Conservation (phyloP, 2,797 vertebrate species). For the Pseudomugil tenellus region DNA sequence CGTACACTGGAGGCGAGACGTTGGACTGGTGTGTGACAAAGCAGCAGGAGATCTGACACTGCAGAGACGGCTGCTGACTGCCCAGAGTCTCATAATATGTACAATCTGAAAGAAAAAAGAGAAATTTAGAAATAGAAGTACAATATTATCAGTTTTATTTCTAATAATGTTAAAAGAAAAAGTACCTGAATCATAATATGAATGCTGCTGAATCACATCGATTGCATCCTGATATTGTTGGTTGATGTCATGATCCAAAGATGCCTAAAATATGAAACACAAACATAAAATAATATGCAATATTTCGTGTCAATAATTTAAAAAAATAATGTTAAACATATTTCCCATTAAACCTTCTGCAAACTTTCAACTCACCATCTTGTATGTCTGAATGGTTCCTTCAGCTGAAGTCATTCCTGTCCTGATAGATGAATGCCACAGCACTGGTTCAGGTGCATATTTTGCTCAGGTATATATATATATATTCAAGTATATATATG, state of each 20-base stretch:
- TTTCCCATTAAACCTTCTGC: no score
- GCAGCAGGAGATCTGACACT: slow-evolving; percentile 81
- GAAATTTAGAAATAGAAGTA: neutral
- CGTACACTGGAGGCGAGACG: slow-evolving; percentile 66
- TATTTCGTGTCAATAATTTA: no score
- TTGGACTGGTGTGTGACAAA: slow-evolving; percentile 75
- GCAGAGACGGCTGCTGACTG: slow-evolving; percentile 74
- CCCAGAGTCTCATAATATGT: slow-evolving; percentile 83
- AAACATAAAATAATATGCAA: no score
- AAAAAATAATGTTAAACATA: no score
- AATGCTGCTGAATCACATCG: slow-evolving; percentile 91
- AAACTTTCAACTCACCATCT: slow-evolving; percentile 86
- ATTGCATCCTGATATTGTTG: slow-evolving; percentile 95
- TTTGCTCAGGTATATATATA: slow-evolving; percentile 71
- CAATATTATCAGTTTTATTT: neutral
- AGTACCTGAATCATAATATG: slow-evolving; percentile 84
- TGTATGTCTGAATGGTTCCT: slow-evolving; percentile 58
- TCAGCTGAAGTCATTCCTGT: slow-evolving; percentile 53
- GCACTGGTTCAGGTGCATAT: slow-evolving; percentile 43
- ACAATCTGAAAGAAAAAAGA: slow-evolving; percentile 74
- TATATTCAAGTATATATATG: slow-evolving; percentile 62
- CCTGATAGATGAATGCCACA: slow-evolving; percentile 18
- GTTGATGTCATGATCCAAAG: slow-evolving; percentile 87
- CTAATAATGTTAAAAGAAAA: neutral
- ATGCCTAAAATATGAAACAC: slow-evolving; percentile 74